phyloP scores from a whole-genome alignment of 2,888 invertebrate genomes.

The Leptinotarsa haldemani region DNA sequence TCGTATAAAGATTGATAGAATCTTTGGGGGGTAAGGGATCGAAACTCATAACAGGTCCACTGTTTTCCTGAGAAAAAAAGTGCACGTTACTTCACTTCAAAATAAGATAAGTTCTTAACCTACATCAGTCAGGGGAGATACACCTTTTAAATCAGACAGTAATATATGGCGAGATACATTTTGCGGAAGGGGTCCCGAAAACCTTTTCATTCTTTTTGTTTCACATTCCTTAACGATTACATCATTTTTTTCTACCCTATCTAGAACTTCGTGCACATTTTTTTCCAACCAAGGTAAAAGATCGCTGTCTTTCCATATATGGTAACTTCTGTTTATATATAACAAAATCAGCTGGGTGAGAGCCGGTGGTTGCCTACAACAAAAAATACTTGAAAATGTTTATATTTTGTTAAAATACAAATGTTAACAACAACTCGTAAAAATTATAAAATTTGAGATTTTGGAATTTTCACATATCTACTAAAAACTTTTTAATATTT shows the following conservation, averaged over 20 bases:
- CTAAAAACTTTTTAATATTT: too few relatives aligned
- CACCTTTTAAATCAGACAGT: slow-evolving; percentile 77
- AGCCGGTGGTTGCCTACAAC: slow-evolving; percentile 71
- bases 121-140: slow-evolving; percentile 69
- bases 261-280: slow-evolving; percentile 75
- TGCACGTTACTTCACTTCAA: not conserved
- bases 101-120: not conserved
- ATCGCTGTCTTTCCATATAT: slow-evolving; percentile 83
- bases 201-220: slow-evolving; percentile 72
- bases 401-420: too few relatives aligned
- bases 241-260: slow-evolving; percentile 74
- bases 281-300: slow-evolving; percentile 81
- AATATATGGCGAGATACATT: slow-evolving; percentile 78
- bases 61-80: slow-evolving; percentile 57
- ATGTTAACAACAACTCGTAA: too few relatives aligned
- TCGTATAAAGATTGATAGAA: slow-evolving; percentile 78
- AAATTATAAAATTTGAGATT: too few relatives aligned
- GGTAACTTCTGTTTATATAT: slow-evolving; percentile 79
- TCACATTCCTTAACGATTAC: slow-evolving; percentile 72
- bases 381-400: too few relatives aligned
- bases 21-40: slow-evolving; percentile 85
- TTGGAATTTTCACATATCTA: too few relatives aligned
- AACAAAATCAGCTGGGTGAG: slow-evolving; percentile 78
- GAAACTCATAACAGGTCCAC: slow-evolving; percentile 76
- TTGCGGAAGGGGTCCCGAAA: slow-evolving; percentile 71